Evolutionary conservation across 64 coral and sea anemone species (phyloP), one percentile per base, ranked within the genome.

Genomic region (Pocillopora damicornis): DNA sequence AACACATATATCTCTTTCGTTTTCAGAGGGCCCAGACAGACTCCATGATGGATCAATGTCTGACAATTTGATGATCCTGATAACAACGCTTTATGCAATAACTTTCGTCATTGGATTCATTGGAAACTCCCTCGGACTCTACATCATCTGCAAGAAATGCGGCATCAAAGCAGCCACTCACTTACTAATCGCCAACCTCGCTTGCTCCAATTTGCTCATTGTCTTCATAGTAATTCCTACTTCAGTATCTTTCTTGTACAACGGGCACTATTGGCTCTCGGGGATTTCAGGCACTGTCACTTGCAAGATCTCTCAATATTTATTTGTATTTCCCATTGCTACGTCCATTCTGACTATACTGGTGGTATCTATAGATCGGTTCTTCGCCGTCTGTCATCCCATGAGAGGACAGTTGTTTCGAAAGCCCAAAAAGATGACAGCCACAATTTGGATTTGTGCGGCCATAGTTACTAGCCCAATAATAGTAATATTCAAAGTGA

Each of bases 171-270:
- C 35, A 30, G 59, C 81, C 74, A 77, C 91, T 8, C 78, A 95
- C 80, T 77, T 88, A 59, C 59, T 95, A 18, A 95, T 95, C 30
- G 89, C 75, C 20, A 95, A 95, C 90, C 88, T 95, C 73, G 89
- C 89, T 11, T 77, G 38, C 20, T 90, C 93, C 15, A 90, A 95
- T 7, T 81, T 95, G 17, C 65, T 95, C 5, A 87, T 91, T 11
- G 68, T 79, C 17, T 5, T 95, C 8, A 83, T 92, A 5, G 86
- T 74, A 18, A 92, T 90, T 86, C 93, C 93, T 17, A 82, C 89
- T 57, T 89, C 80, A 11, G 77, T 88, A 13, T 9, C 15, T 5
- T 92, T 79, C 71, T 30, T 92, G 9, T 88, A 87, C 74, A 58
- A 61, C 8, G 26, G 0, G 1, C 65, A 74, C 61, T 23, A 4